These are phyloP conservation scores for Hippocampus comes DNA, from an alignment of 2,113 vertebrate genomes.

Conservation along the genomic window DNA sequence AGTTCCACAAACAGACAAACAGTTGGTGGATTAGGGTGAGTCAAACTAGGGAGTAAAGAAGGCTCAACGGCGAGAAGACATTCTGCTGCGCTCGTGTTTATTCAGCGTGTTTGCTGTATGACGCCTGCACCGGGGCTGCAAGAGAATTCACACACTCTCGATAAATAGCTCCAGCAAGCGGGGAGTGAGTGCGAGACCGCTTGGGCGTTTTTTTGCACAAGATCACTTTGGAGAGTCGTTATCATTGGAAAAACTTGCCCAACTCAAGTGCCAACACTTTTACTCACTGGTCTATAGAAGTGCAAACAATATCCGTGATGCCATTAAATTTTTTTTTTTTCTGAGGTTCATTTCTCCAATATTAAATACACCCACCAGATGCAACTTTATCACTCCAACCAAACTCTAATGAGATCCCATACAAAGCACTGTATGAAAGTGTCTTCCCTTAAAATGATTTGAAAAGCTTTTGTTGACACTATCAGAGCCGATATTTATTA, in stretches of 20 bases:
- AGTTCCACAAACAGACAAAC: slow-evolving; percentile 7
- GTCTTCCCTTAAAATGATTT: no score
- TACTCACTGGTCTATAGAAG: not conserved
- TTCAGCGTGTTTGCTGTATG: slow-evolving; percentile 72
- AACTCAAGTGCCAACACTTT: not conserved
- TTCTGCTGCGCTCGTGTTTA: slow-evolving; percentile 64
- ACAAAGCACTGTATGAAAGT: not conserved
- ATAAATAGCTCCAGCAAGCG: slow-evolving; percentile 19
- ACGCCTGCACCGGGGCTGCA: slow-evolving; percentile 27
- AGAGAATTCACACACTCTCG: slow-evolving; percentile 59
- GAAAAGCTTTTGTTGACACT: no score
- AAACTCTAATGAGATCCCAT: not conserved
- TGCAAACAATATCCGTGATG: not conserved
- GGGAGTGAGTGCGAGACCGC: not conserved
- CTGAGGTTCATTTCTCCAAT: not conserved
- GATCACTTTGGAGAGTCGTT: not conserved
- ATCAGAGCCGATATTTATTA: no score
- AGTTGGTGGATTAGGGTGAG: slow-evolving; percentile 13
- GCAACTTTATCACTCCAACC: not conserved
- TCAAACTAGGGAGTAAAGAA: slow-evolving; percentile 35
- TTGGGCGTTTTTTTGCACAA: slow-evolving; percentile 2
- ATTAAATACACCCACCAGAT: not conserved
- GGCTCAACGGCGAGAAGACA: slow-evolving; percentile 31
- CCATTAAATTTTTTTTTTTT: no score
- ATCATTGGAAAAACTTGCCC: not conserved